These are phyloP conservation scores for Seira ritae DNA, from an alignment of 2,888 invertebrate genomes.

Conservation along the genomic window DNA sequence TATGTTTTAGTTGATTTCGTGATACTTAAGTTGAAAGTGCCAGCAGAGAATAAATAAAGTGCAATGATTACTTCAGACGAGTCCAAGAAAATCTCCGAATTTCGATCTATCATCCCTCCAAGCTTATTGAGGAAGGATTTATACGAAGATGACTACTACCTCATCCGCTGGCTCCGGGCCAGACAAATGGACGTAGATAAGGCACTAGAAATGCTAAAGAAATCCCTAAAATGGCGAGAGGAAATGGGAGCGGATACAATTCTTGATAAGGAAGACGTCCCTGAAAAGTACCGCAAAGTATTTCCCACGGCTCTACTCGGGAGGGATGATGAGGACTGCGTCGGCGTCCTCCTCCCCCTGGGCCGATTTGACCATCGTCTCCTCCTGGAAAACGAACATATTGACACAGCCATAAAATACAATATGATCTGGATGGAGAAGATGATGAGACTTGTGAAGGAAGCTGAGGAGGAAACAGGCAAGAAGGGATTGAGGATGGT, in stretches of 20 bases:
- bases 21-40: too few species aligned
- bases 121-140: constrained; percentile 3
- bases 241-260: constrained; percentile 51
- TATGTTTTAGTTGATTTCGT: too few species aligned
- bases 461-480: constrained; percentile 32
- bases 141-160: constrained; percentile 46
- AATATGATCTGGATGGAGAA: constrained; percentile 56
- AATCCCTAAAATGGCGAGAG: constrained; percentile 62
- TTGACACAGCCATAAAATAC: constrained; percentile 28
- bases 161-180: constrained; percentile 68
- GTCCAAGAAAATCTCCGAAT: constrained; percentile 24
- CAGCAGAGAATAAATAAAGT: too few species aligned
- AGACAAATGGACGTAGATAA: constrained; percentile 63
- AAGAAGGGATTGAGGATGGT: constrained; percentile 36
- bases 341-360: constrained; percentile 30
- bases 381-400: constrained; percentile 22
- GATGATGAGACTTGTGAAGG: constrained; percentile 28
- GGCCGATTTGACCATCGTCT: constrained; percentile 42
- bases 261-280: constrained; percentile 43
- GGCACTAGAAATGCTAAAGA: constrained; percentile 63
- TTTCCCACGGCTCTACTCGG: constrained; percentile 42
- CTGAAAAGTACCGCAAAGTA: constrained; percentile 31
- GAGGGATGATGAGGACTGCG: constrained; percentile 34
- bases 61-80: constrained; percentile 36
- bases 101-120: constrained; percentile 10